Percentiles rank a stretch among this genome's conserved stretches.
phyloP scores from a whole-genome alignment of 2,888 invertebrate species.

The Gnatocerus cornutus region DNA sequence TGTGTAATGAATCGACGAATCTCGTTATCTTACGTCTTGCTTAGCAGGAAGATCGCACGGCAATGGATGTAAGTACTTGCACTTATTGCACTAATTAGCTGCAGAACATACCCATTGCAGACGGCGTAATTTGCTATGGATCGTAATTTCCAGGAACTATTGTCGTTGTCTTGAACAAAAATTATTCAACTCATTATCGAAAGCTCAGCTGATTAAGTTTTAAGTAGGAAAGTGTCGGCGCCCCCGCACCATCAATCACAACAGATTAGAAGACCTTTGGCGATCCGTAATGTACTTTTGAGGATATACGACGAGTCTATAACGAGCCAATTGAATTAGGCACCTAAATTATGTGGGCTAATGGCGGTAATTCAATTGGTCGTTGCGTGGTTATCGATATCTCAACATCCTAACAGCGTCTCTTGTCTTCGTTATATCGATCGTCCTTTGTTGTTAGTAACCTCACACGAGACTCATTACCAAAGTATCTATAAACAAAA shows the following conservation, averaged over 20 bases:
- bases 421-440: constrained; percentile 7
- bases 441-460: neutral
- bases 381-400: constrained; percentile 63
- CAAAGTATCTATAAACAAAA: too few species aligned
- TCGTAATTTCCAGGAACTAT: constrained; percentile 17
- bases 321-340: constrained; percentile 68
- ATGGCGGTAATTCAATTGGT: constrained; percentile 67
- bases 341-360: constrained; percentile 67
- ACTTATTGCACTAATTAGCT: constrained; percentile 54
- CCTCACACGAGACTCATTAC: neutral
- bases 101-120: constrained; percentile 37
- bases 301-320: constrained; percentile 64
- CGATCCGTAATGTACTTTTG: constrained; percentile 62
- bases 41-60: constrained; percentile 46
- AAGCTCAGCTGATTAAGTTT: too few species aligned
- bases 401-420: constrained; percentile 24
- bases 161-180: neutral
- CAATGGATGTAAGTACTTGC: constrained; percentile 51
- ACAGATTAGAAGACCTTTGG: constrained; percentile 19
- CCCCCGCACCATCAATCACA: constrained; percentile 26
- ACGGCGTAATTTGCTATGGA: constrained; percentile 25
- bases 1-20: constrained; percentile 52
- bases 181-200: too few species aligned
- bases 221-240: too few species aligned
- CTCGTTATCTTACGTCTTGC: constrained; percentile 52